Evolutionary conservation across 2,113 vertebrate species (phyloP).

Genomic region (Hippocampus barbouri): DNA sequence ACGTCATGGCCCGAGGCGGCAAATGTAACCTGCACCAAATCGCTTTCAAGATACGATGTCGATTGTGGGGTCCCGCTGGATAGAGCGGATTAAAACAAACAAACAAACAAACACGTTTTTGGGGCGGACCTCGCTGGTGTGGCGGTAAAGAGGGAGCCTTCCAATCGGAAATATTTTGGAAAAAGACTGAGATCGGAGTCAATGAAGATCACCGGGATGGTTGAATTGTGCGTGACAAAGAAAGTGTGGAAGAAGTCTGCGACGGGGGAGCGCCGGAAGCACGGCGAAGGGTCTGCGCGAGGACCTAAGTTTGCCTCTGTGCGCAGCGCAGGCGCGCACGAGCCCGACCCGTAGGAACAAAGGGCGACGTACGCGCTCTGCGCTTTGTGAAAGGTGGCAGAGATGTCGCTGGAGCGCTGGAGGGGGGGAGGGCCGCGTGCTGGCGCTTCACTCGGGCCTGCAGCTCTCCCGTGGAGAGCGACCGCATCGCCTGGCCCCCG

Average conservation of each 20-base stretch:
- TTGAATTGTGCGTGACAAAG: neutral
- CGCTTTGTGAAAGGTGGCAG: slow-evolving; percentile 17
- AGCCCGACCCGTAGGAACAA: slow-evolving; percentile 13
- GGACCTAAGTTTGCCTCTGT: slow-evolving; percentile 51
- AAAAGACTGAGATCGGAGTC: slow-evolving; percentile 2
- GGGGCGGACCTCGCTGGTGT: neutral
- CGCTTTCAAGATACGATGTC: neutral
- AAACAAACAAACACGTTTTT: neutral
- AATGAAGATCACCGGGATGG: too few relatives aligned
- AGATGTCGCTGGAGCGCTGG: slow-evolving; percentile 27
- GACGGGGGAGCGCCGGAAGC: slow-evolving; percentile 18
- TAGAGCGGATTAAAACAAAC: neutral
- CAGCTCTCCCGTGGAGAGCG: slow-evolving; percentile 69
- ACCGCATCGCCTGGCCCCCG: too few relatives aligned
- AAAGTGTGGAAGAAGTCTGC: slow-evolving; percentile 25
- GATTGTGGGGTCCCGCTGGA: neutral
- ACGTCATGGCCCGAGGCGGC: neutral
- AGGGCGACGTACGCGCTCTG: neutral
- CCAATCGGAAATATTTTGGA: slow-evolving; percentile 4
- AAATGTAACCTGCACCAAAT: slow-evolving; percentile 5
- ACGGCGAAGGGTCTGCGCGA: slow-evolving; percentile 33
- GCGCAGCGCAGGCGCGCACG: slow-evolving; percentile 6
- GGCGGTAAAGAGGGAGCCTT: slow-evolving; percentile 1
- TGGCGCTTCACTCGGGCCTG: slow-evolving; percentile 63
- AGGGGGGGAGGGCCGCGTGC: slow-evolving; percentile 34